These are phyloP conservation scores for Dusona sp. DNA, from an alignment of 2,888 invertebrate species.

Conservation along the genomic window DNA sequence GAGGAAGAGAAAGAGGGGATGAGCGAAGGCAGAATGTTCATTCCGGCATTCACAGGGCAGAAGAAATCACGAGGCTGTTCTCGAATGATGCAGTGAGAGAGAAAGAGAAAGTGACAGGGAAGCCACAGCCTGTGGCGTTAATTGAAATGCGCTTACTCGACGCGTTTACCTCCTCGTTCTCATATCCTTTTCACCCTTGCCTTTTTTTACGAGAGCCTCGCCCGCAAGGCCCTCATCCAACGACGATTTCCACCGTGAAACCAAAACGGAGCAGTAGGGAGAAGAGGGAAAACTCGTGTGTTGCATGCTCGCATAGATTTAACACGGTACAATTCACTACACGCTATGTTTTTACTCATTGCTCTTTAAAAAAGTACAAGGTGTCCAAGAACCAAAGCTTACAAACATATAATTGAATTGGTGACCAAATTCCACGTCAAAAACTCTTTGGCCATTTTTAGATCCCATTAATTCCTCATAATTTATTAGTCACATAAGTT, in stretches of 20 bases:
- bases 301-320: constrained; percentile 34
- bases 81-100: constrained; percentile 19
- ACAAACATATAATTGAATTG: not conserved
- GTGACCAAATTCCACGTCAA: not conserved
- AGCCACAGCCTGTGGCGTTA: constrained; percentile 62
- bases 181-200: constrained; percentile 50
- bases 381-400: not conserved
- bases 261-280: not conserved
- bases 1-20: not conserved
- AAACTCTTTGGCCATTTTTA: not conserved
- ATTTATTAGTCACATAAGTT: not conserved
- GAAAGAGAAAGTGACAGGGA: not conserved
- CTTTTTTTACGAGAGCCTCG: constrained; percentile 46
- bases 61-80: constrained; percentile 37
- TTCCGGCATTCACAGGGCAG: constrained; percentile 22
- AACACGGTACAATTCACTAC: constrained; percentile 22
- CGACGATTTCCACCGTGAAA: constrained; percentile 51
- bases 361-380: not conserved
- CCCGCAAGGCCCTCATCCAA: constrained; percentile 46
- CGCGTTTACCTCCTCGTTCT: constrained; percentile 50
- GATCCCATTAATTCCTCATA: not conserved
- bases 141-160: constrained; percentile 66
- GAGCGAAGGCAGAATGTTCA: constrained; percentile 8
- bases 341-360: not conserved
- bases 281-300: constrained; percentile 20